These are phyloP conservation scores for Polylopha cassiicola DNA, from an alignment of 2,888 invertebrate genomes.

Conservation along the genomic window DNA sequence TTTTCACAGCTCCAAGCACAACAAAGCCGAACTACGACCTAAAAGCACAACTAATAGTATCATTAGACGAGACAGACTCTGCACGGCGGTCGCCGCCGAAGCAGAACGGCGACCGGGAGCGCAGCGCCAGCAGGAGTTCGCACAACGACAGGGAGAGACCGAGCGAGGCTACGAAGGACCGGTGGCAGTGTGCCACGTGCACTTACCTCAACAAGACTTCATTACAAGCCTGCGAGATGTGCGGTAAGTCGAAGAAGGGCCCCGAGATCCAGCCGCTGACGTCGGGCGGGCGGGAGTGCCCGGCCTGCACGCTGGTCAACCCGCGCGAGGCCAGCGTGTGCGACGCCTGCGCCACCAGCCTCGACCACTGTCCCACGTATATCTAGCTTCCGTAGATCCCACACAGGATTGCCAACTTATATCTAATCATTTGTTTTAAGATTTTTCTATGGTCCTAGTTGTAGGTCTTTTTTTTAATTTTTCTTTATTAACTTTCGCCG, in stretches of 20 bases:
- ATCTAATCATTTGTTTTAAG: slow-evolving; percentile 39
- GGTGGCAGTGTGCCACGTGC: slow-evolving; percentile 85
- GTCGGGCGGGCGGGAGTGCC: slow-evolving; percentile 85
- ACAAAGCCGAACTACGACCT: slow-evolving; percentile 50
- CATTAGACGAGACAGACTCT: slow-evolving; percentile 61
- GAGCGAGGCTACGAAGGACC: slow-evolving; percentile 34
- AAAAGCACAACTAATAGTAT: slow-evolving; percentile 64
- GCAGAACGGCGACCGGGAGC: slow-evolving; percentile 41
- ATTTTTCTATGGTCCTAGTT: slow-evolving; percentile 25
- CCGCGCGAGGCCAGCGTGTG: slow-evolving; percentile 79
- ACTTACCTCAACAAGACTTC: slow-evolving; percentile 80
- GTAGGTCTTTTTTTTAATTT: slow-evolving; percentile 10
- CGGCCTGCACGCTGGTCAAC: slow-evolving; percentile 86
- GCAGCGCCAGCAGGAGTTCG: slow-evolving; percentile 30
- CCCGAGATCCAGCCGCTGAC: slow-evolving; percentile 80
- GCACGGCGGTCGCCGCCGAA: slow-evolving; percentile 41
- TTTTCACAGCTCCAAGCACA: slow-evolving; percentile 33
- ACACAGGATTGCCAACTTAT: slow-evolving; percentile 41
- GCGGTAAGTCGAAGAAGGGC: slow-evolving; percentile 80
- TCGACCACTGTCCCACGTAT: slow-evolving; percentile 86
- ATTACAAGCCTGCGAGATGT: slow-evolving; percentile 84
- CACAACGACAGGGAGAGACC: slow-evolving; percentile 27
- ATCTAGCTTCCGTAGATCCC: slow-evolving; percentile 60
- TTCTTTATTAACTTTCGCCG: no score
- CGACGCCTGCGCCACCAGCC: slow-evolving; percentile 81